These are phyloP conservation scores for Malurus elegans DNA, from an alignment of 2,113 vertebrate species.

Conservation along the genomic window DNA sequence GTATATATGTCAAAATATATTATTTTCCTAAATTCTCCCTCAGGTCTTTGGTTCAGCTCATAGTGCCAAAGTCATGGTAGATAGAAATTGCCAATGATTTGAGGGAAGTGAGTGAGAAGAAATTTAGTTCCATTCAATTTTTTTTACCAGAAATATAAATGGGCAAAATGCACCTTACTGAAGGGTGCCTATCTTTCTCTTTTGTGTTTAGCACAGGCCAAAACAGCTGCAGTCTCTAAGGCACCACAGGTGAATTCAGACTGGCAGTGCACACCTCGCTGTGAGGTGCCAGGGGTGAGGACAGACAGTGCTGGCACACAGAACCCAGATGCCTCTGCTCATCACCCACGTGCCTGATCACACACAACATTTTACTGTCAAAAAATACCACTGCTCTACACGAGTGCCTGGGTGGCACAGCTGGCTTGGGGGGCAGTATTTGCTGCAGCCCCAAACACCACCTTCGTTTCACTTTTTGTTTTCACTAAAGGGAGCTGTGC, in stretches of 20 bases:
- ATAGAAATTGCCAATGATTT: background rate
- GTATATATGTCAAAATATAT: background rate
- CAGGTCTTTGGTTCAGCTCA: background rate
- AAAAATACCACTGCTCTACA: background rate
- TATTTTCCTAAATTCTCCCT: background rate
- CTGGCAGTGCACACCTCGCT: background rate
- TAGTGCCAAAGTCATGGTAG: background rate
- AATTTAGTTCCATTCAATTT: background rate
- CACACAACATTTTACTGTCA: fast-evolving
- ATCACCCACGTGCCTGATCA: fast-evolving
- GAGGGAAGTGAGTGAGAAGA: background rate
- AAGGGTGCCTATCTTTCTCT: background rate
- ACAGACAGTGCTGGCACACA: background rate
- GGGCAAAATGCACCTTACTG: background rate
- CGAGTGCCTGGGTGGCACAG: background rate
- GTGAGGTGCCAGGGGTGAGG: background rate
- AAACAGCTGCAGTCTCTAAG: background rate
- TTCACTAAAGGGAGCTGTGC: background rate
- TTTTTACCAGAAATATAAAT: background rate
- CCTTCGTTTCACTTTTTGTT: background rate
- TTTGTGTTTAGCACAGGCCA: background rate
- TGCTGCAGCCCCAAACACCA: background rate
- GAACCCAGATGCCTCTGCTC: background rate
- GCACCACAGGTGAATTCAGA: background rate
- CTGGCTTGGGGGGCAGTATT: background rate